phyloP scores from a whole-genome alignment of 2,888 invertebrate genomes.

The Micropterix aruncella region DNA sequence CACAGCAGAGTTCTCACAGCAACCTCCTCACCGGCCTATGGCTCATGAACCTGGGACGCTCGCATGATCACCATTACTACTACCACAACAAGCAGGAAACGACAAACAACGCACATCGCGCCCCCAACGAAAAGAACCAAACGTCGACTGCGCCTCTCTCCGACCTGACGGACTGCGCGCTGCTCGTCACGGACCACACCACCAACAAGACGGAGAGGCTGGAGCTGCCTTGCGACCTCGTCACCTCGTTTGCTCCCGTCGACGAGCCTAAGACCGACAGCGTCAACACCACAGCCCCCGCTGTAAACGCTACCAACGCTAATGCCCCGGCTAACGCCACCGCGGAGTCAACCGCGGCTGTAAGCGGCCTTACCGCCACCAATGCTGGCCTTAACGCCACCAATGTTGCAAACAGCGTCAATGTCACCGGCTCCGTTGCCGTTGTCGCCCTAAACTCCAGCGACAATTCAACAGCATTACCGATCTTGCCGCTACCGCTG shows the following conservation, averaged over 20 bases:
- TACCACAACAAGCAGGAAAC: background rate
- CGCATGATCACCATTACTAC: slow-evolving; percentile 1
- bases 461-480: background rate
- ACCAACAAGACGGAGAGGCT: background rate
- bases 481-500: background rate
- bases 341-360: background rate
- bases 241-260: background rate
- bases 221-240: background rate
- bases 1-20: background rate
- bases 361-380: background rate
- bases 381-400: background rate
- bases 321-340: background rate
- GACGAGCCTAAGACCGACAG: background rate
- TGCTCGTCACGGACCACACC: background rate
- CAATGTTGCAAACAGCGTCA: background rate
- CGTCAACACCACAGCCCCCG: background rate
- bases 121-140: background rate
- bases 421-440: background rate
- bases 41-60: background rate
- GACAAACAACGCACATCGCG: background rate
- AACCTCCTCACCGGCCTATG: background rate
- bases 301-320: background rate
- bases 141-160: background rate
- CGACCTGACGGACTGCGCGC: background rate
- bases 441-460: background rate